These are phyloP conservation scores for Papilio polytes DNA, from an alignment of 1,140 invertebrate species.

Conservation along the genomic window DNA sequence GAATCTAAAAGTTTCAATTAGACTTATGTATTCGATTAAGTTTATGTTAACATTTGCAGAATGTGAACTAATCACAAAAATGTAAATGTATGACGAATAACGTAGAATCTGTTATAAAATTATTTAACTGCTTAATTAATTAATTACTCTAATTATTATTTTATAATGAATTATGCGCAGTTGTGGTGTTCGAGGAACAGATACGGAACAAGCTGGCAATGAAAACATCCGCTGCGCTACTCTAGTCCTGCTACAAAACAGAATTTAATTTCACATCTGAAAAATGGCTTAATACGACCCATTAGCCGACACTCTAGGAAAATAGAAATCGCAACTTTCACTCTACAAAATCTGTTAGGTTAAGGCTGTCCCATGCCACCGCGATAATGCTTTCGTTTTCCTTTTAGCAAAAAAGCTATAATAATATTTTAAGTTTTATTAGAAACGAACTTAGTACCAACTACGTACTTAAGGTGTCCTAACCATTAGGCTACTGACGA, in stretches of 20 bases:
- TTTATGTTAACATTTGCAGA: too few species aligned
- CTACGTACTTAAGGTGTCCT: not conserved
- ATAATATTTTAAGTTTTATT: not conserved
- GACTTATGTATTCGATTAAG: too few species aligned
- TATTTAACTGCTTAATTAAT: not conserved
- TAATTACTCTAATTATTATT: conserved; percentile 14
- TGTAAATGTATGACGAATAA: not conserved
- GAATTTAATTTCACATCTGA: not conserved
- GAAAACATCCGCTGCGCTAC: not conserved
- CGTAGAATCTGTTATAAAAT: conserved; percentile 3
- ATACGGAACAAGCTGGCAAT: not conserved
- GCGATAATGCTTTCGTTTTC: too few species aligned
- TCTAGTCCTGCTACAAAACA: not conserved
- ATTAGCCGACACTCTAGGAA: not conserved
- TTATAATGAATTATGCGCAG: conserved; percentile 48
- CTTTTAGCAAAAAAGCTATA: not conserved
- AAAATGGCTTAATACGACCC: not conserved
- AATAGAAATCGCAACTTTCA: not conserved
- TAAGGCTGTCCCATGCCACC: too few species aligned
- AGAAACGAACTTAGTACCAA: not conserved
- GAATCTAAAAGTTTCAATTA: too few species aligned
- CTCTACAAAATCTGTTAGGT: not conserved
- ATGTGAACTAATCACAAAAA: not conserved
- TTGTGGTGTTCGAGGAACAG: not conserved
- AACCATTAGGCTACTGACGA: not conserved